Conservation (phyloP, 2,888 invertebrate genomes). For the Zhuqinia jingwanae region DNA sequence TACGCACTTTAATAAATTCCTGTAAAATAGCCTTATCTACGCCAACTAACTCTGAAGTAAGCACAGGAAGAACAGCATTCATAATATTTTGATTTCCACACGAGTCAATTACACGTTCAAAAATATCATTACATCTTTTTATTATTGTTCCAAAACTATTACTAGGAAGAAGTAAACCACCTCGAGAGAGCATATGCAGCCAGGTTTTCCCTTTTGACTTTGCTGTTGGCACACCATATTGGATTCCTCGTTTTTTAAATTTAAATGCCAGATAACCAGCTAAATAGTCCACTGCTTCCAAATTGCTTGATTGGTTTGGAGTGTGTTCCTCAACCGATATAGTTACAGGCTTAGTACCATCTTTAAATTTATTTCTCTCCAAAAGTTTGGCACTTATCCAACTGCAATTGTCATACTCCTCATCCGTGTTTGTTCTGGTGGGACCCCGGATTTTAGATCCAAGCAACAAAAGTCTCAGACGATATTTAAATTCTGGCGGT, state of each 20-base stretch:
- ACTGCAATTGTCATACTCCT: background rate
- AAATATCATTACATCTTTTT: too few species aligned
- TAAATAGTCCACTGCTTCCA: background rate
- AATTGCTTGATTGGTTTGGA: background rate
- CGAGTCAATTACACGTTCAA: too few species aligned
- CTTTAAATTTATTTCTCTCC: too few species aligned
- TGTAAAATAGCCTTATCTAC: too few species aligned
- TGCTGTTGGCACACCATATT: background rate
- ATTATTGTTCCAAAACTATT: too few species aligned
- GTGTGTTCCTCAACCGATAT: too few species aligned
- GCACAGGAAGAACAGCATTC: too few species aligned
- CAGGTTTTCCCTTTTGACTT: background rate
- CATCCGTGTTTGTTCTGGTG: background rate
- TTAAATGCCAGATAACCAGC: background rate
- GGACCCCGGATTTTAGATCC: background rate
- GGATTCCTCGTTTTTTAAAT: background rate
- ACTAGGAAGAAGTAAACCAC: background rate
- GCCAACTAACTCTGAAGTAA: too few species aligned
- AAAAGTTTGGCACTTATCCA: background rate
- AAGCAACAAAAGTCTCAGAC: conserved; percentile 52
- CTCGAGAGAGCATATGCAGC: background rate
- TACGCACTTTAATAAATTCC: too few species aligned
- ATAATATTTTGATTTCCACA: too few species aligned
- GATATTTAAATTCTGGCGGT: conserved; percentile 52
- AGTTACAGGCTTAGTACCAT: too few species aligned